These are phyloP conservation scores for Camponotus floridanus DNA, from an alignment of 1,140 invertebrate species.

Conservation along the genomic window DNA sequence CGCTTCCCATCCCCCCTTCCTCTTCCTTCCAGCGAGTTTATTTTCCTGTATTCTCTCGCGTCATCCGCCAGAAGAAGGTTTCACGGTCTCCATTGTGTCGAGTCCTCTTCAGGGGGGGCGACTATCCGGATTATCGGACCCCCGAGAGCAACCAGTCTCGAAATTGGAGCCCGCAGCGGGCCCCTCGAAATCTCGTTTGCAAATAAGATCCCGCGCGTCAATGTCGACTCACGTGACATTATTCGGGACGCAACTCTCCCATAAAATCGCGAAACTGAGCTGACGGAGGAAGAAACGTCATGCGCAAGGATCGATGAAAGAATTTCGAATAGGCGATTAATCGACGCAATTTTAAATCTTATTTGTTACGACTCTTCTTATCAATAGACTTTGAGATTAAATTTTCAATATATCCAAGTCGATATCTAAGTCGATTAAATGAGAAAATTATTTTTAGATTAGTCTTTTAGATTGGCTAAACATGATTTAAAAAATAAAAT, in stretches of 20 bases:
- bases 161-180: conserved; percentile 41
- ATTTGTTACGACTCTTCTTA: too few relatives aligned
- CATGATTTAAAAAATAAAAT: too few relatives aligned
- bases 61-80: conserved; percentile 52
- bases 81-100: conserved; percentile 62
- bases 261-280: conserved; percentile 44
- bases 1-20: not conserved
- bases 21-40: not conserved
- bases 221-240: conserved; percentile 25
- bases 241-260: conserved; percentile 34
- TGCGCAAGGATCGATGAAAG: not conserved
- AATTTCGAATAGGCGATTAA: too few relatives aligned
- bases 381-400: too few relatives aligned
- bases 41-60: conserved; percentile 46
- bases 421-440: too few relatives aligned
- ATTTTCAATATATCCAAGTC: too few relatives aligned
- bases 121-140: conserved; percentile 47
- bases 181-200: conserved; percentile 73
- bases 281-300: not conserved
- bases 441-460: too few relatives aligned
- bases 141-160: conserved; percentile 52
- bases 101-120: conserved; percentile 20
- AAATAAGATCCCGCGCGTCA: conserved; percentile 74
- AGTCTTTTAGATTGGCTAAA: too few relatives aligned
- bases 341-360: too few relatives aligned